Evolutionary conservation across 2,888 invertebrate genomes (phyloP), one percentile per base, ranked within the genome.

Genomic region (Napeogenes sylphis): DNA sequence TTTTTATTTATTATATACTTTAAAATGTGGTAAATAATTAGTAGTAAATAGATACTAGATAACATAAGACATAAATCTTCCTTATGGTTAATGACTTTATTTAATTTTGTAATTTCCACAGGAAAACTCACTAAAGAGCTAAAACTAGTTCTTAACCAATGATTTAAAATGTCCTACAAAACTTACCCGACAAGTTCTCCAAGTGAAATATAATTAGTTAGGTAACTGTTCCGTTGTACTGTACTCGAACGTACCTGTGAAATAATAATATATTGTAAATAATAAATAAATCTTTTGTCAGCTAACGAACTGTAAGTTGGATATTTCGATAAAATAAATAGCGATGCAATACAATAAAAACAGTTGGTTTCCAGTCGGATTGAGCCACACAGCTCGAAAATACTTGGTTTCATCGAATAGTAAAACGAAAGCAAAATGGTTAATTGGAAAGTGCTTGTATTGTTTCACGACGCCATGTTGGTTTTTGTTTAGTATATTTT

Each of bases 281-380:
- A 62, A 61, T 67, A 63, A 21, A 21, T 67, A 61, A 65, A 69
- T 64, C 45, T 67, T 56, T 59, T 64, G 67, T 58, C 38, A 68
- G 67, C 72, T 81, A 84, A 84, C 80, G 78, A 84, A 82, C 78
- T 78, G 78, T 75, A 69, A 74, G 71, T 69, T 69, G 64, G 65
- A 75, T 68, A 82, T 83, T 80, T 76, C 73, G 75, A 81, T 81
- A 80, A 82, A 82, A 79, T 81, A 79, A 80, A 82, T 76, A 30
- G 51, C 72, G 73, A 74, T 68, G 70, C 71, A 30, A 30, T 51
- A 71, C 70, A 73, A 75, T 78, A 80, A 77, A 72, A 75, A 70
- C 71, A 70, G 70, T 66, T 70, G 66, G 76, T 73, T 75, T 73
- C 75, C 73, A 71, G 72, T 73, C 69, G 73, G 69, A 80, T 79